Evolutionary conservation across 2,888 invertebrate species (phyloP).

Genomic region (Cylloceria caligata): DNA sequence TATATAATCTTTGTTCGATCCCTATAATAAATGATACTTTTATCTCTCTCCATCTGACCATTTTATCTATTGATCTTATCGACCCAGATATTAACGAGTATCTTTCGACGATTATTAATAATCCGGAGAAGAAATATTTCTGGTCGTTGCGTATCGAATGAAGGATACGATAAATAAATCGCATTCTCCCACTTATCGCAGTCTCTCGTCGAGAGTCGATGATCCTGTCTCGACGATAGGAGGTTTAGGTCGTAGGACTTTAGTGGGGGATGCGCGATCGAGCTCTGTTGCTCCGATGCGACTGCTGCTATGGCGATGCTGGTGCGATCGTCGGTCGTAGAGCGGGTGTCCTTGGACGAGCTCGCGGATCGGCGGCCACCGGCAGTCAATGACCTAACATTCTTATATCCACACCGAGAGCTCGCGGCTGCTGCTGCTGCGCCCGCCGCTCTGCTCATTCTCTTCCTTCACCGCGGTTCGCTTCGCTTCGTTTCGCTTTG

Average conservation of each 20-base stretch:
- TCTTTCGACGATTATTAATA: constrained; percentile 15
- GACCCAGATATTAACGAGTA: constrained; percentile 31
- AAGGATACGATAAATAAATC: constrained; percentile 36
- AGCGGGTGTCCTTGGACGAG: constrained; percentile 83
- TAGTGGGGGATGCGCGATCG: constrained; percentile 61
- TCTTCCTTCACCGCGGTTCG: constrained; percentile 76
- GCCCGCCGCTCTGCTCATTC: constrained; percentile 66
- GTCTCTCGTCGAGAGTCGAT: constrained; percentile 25
- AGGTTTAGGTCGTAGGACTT: constrained; percentile 57
- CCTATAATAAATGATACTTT: constrained; percentile 4
- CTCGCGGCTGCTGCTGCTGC: constrained; percentile 36
- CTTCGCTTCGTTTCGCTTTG: constrained; percentile 77
- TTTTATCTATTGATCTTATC: constrained; percentile 44
- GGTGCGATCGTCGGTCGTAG: constrained; percentile 73
- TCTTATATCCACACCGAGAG: constrained; percentile 75
- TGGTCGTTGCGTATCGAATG: neutral
- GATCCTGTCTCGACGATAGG: constrained; percentile 48
- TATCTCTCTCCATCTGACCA: neutral
- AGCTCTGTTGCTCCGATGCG: constrained; percentile 43
- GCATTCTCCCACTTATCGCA: constrained; percentile 20
- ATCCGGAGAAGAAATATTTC: neutral
- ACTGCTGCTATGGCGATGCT: constrained; percentile 41
- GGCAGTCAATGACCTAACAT: constrained; percentile 84
- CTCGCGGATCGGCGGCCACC: constrained; percentile 83
- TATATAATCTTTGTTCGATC: constrained; percentile 46